phyloP scores from a whole-genome alignment of 2,888 invertebrate species.

The Rotaria macrura region DNA sequence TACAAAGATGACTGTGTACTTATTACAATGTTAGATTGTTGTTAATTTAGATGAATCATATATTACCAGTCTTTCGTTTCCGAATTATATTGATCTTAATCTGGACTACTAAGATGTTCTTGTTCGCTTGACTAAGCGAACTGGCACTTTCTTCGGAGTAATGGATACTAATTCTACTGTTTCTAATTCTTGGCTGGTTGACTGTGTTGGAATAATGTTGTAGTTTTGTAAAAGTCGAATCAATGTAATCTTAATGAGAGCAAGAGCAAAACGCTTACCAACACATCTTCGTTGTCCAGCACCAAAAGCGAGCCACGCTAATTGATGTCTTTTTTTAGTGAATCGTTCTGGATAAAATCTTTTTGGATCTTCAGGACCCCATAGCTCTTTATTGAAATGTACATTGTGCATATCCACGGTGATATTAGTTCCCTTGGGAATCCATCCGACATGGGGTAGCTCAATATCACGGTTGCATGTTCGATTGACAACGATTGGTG shows the following conservation, averaged over 20 bases:
- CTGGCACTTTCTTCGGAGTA: too few species aligned
- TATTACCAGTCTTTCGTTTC: too few species aligned
- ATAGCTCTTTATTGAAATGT: conserved; percentile 24
- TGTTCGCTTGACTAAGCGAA: too few species aligned
- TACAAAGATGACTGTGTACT: too few species aligned
- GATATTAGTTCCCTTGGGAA: conserved; percentile 22
- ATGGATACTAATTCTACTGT: too few species aligned
- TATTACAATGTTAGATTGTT: too few species aligned
- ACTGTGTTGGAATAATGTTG: not conserved
- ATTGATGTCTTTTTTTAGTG: conserved; percentile 20
- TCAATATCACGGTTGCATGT: conserved; percentile 22
- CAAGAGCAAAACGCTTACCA: not conserved
- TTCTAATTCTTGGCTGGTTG: too few species aligned
- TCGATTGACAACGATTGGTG: conserved; percentile 25
- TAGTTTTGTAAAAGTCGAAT: not conserved
- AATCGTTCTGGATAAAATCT: conserved; percentile 31
- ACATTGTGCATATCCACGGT: conserved; percentile 27
- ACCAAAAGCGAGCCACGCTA: conserved; percentile 36
- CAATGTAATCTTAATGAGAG: not conserved
- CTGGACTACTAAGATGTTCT: too few species aligned
- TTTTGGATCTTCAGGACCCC: conserved; percentile 29
- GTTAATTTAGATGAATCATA: too few species aligned
- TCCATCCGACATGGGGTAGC: not conserved
- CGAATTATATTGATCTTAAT: too few species aligned
- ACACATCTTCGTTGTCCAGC: conserved; percentile 43